A percentile compares a stretch with the other conserved stretches of the same genome.
Evolutionary conservation across 2,797 vertebrate genomes (phyloP).

Genomic region (Sebastes elongatus): DNA sequence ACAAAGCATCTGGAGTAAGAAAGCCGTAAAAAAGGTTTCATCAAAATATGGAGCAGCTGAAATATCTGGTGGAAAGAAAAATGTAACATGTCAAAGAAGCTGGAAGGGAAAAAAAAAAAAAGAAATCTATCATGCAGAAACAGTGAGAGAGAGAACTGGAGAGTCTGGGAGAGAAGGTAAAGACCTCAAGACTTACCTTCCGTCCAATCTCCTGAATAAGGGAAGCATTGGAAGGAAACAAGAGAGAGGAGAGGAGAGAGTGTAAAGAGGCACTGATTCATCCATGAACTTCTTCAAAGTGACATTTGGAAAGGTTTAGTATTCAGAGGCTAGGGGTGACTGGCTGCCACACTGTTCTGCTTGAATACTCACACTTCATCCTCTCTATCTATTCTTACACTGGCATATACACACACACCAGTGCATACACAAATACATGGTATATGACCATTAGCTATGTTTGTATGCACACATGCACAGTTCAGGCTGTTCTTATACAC

Average conservation of each 20-base stretch:
- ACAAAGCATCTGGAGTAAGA: slow-evolving; percentile 13
- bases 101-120: not conserved
- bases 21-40: not conserved
- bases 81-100: slow-evolving; percentile 18
- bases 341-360: slow-evolving; percentile 48
- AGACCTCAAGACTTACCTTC: slow-evolving; percentile 83
- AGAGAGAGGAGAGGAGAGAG: slow-evolving; percentile 25
- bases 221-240: slow-evolving; percentile 51
- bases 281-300: slow-evolving; percentile 66
- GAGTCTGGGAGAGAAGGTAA: not conserved
- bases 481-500: no score
- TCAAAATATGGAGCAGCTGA: slow-evolving; percentile 3
- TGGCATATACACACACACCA: slow-evolving; percentile 12
- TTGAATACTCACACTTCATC: slow-evolving; percentile 38
- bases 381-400: slow-evolving; percentile 28
- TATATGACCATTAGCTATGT: not conserved
- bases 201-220: slow-evolving; percentile 86
- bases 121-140: slow-evolving; percentile 28
- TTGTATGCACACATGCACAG: not conserved
- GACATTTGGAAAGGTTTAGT: slow-evolving; percentile 65
- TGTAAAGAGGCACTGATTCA: slow-evolving; percentile 54
- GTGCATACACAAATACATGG: not conserved
- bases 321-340: slow-evolving; percentile 55
- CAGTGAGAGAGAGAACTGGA: not conserved
- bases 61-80: slow-evolving; percentile 16